Base-by-base conservation (phyloP, 2,797 vertebrate species). In the Trachurus trachurus region DNA sequence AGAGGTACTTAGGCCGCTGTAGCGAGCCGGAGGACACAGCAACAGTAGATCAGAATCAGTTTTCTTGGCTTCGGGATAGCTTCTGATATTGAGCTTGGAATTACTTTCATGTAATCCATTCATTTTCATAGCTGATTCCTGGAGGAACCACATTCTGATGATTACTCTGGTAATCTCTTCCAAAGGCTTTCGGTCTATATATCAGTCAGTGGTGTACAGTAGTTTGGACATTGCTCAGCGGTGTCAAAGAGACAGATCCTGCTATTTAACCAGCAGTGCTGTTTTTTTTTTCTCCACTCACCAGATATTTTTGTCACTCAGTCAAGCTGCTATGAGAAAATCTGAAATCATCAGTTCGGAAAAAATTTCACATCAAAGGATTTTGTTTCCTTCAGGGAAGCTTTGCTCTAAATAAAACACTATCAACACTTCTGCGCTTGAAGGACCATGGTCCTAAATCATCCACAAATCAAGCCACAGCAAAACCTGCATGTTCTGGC, bases 31-130 rank as follows among this genome's bases (percentile, higher is more conserved):
- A 94, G 88, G 90, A 92, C 90, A 90, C 76, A 50, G 87, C 87
- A 80, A 80, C 74, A 79, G 76, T 92, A 94, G 93, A 95, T 95
- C 91, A 87, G 76, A 88, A 93, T 94, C 89, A 87, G 80, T 89
- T 88, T 89, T 89, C 88, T 82, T 86, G 83, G 89, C 92, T 92
- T 88, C 80, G 49, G 92, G 87, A 92, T 88, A 80, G 87, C 82
- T 87, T 87, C 88, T 91, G 92, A 93, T 95, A 95, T 93, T 91
- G 88, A 93, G 90, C 89, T 83, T 82, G 84, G 89, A 94, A 94
- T 94, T 92, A 90, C 89, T 93, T 95, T 89, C 89, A 87, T 93
- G 89, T 93, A 93, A 94, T 93, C 93, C 89, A 90, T 93, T 94
- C 88, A 90, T 90, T 93, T 90, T 88, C 84, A 83, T 86, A 74